Conservation (phyloP, 2,113 vertebrate genomes). For the Steatornis caripensis region DNA sequence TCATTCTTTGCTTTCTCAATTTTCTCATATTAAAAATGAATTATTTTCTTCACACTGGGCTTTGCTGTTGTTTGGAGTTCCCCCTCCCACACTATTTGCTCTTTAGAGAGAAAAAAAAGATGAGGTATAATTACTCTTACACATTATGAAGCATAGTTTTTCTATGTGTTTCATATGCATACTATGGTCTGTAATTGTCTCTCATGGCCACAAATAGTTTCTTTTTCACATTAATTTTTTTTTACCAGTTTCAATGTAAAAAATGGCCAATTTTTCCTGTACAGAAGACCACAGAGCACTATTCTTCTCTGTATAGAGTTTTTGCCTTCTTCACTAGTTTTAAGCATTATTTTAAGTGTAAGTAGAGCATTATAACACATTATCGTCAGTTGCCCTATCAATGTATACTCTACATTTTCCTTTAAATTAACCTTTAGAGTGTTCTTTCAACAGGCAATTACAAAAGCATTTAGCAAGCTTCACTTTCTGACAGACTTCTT, state of each 20-base stretch:
- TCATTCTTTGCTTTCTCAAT: neutral
- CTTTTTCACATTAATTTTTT: neutral
- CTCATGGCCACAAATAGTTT: neutral
- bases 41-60: neutral
- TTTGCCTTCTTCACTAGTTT: neutral
- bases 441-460: neutral
- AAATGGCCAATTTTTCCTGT: neutral
- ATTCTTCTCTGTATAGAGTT: neutral
- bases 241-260: neutral
- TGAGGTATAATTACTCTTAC: neutral
- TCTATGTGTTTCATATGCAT: neutral
- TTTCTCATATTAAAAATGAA: neutral
- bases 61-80: neutral
- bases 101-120: neutral
- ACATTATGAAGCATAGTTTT: neutral
- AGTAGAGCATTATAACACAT: neutral
- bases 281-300: neutral
- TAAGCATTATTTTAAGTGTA: neutral
- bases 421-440: neutral
- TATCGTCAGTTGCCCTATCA: neutral
- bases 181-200: neutral
- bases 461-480: neutral
- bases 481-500: neutral
- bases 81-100: accelerated
- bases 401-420: neutral